Evolutionary conservation across 2,113 vertebrate species (phyloP).

Genomic region (Chamaetylas fuelleborni): DNA sequence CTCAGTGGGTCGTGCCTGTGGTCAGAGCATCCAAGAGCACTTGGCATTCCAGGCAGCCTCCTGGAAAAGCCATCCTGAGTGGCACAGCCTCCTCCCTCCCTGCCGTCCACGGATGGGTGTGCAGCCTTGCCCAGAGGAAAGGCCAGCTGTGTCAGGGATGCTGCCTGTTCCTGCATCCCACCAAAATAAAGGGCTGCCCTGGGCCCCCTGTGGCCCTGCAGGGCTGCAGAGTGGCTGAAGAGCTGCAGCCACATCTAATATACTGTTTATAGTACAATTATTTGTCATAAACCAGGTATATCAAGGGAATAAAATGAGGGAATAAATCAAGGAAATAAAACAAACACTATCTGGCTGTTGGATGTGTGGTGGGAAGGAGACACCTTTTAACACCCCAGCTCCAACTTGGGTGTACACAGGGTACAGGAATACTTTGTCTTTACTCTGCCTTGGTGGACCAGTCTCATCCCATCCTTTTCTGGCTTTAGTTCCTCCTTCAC

Average conservation of each 20-base stretch:
- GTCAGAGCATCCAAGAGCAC: neutral
- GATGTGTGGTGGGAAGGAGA: neutral
- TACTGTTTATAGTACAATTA: neutral
- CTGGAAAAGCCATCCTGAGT: neutral
- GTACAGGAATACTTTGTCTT: neutral
- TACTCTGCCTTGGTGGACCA: neutral
- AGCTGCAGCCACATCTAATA: rapidly evolving
- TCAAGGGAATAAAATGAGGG: neutral
- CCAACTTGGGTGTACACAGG: neutral
- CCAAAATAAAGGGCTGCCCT: neutral
- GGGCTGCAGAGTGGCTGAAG: neutral
- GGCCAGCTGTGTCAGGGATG: neutral
- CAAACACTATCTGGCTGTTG: rapidly evolving
- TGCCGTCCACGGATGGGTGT: rapidly evolving
- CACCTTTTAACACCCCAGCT: neutral
- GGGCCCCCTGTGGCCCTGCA: neutral
- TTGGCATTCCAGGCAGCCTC: neutral
- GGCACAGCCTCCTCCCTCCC: neutral
- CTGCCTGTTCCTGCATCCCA: neutral
- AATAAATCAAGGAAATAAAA: neutral
- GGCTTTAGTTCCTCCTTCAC: neutral
- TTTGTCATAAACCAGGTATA: neutral
- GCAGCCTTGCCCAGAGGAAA: neutral
- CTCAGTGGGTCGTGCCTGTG: neutral
- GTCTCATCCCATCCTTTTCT: neutral